Conservation (phyloP, 2,888 invertebrate genomes). For the Tenthredo scrophulariae region DNA sequence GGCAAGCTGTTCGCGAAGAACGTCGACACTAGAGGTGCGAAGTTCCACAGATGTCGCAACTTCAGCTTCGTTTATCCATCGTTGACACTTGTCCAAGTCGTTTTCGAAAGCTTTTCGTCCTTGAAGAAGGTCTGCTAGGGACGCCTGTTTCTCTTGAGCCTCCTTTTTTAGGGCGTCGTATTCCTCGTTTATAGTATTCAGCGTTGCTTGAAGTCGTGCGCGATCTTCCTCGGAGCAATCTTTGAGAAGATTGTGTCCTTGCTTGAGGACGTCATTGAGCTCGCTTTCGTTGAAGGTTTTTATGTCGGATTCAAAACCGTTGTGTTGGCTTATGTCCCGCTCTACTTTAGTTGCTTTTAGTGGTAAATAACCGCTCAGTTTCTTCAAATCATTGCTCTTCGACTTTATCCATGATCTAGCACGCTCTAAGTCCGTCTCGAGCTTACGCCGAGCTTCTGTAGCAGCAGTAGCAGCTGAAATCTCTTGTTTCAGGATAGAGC, state of each 20-base stretch:
- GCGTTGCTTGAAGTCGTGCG: constrained; percentile 83
- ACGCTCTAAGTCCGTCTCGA: constrained; percentile 89
- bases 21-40: constrained; percentile 88
- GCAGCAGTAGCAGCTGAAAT: constrained; percentile 86
- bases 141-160: constrained; percentile 86
- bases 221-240: constrained; percentile 89
- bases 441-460: constrained; percentile 85
- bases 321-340: constrained; percentile 88
- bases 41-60: constrained; percentile 91
- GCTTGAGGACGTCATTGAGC: constrained; percentile 87
- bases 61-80: constrained; percentile 95
- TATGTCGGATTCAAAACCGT: constrained; percentile 87
- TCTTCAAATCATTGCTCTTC: constrained; percentile 88
- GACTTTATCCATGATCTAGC: constrained; percentile 90
- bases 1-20: constrained; percentile 92
- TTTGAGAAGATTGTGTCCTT: constrained; percentile 87
- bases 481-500: constrained; percentile 86
- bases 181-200: constrained; percentile 86
- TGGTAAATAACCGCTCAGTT: constrained; percentile 88
- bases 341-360: constrained; percentile 91
- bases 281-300: constrained; percentile 88
- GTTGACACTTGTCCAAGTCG: constrained; percentile 88
- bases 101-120: constrained; percentile 91
- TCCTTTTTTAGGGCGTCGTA: constrained; percentile 87
- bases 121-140: constrained; percentile 86